Percentiles rank a stretch among this genome's conserved stretches.
Conservation (phyloP, 2,888 invertebrate genomes). For the Dorcus parallelipipedus region DNA sequence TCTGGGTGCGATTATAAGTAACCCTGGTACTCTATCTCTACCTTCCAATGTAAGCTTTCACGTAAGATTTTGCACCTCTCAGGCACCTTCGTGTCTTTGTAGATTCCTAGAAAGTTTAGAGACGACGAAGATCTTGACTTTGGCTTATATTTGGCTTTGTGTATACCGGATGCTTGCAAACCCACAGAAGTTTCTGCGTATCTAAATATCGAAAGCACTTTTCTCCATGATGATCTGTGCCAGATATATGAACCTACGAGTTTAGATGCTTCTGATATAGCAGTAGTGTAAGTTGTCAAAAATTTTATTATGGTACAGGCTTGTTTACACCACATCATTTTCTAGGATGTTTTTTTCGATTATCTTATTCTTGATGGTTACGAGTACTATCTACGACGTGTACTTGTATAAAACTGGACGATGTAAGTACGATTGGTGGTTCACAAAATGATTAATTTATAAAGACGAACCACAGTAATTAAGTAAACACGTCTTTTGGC, state of each 20-base stretch:
- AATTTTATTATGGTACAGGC: neutral
- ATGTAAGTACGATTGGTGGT: neutral
- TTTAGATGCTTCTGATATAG: neutral
- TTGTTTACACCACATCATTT: neutral
- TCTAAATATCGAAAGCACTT: neutral
- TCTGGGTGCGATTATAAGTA: no score
- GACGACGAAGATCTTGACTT: neutral
- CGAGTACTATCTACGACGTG: neutral
- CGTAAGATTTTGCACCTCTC: no score
- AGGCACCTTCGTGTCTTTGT: neutral
- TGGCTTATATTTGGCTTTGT: neutral
- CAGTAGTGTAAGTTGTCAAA: neutral
- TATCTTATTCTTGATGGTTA: neutral
- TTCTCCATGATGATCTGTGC: neutral
- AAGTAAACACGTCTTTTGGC: no score
- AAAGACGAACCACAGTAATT: no score
- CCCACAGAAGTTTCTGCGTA: conserved; percentile 6
- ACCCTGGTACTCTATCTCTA: no score
- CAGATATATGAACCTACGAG: neutral
- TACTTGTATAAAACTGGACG: neutral
- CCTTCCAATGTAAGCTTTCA: no score
- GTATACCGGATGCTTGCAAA: conserved; percentile 11
- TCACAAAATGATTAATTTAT: no score
- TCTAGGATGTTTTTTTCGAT: neutral
- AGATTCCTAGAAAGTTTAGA: neutral